These are phyloP conservation scores for Melikaiella ostensackeni DNA, from an alignment of 2,888 invertebrate genomes.

Conservation along the genomic window DNA sequence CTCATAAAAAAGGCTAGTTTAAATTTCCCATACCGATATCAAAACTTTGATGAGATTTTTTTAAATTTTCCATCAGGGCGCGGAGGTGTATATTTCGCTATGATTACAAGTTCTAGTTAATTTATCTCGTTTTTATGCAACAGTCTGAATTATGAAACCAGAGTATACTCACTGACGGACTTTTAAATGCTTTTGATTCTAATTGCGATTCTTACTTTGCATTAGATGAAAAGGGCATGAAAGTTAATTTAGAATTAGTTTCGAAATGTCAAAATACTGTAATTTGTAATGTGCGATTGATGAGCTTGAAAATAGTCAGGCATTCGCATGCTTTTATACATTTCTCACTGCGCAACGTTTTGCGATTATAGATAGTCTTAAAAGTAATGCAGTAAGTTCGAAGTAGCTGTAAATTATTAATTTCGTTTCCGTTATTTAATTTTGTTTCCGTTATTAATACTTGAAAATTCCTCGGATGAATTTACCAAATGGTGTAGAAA, in stretches of 20 bases:
- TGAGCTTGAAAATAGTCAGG: constrained; percentile 8
- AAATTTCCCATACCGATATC: constrained; percentile 2
- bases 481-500: constrained; percentile 10
- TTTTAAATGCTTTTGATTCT: not conserved
- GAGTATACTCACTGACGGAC: constrained; percentile 31
- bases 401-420: constrained; percentile 13
- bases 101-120: constrained; percentile 14
- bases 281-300: constrained; percentile 22
- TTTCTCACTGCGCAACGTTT: constrained; percentile 7
- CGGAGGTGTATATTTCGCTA: constrained; percentile 22
- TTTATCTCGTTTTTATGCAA: not conserved
- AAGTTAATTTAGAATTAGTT: constrained; percentile 27
- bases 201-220: constrained; percentile 9
- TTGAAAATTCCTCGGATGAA: not conserved
- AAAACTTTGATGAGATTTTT: constrained; percentile 2
- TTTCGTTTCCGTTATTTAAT: constrained; percentile 2
- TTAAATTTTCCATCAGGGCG: not conserved
- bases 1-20: not conserved
- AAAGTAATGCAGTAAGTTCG: constrained; percentile 12
- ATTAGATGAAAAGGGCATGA: constrained; percentile 16
- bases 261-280: constrained; percentile 11
- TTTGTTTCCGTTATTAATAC: constrained; percentile 14
- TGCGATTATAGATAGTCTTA: constrained; percentile 29
- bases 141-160: constrained; percentile 3
- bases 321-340: constrained; percentile 33